phyloP scores from a whole-genome alignment of 2,113 vertebrate species.

The Oreocharis arfaki region DNA sequence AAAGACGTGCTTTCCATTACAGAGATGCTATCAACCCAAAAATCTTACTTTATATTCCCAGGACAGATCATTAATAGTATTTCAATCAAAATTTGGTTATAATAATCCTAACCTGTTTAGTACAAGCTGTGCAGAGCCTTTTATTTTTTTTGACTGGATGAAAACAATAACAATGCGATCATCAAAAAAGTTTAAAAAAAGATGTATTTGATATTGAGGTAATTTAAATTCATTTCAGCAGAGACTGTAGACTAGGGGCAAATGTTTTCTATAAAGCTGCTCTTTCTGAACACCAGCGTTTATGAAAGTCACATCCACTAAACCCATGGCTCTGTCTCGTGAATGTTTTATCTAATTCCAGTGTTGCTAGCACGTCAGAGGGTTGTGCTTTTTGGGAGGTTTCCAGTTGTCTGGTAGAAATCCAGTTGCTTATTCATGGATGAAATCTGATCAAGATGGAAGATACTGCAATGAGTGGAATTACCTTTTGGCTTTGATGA shows the following conservation, averaged over 20 bases:
- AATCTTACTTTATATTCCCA: background rate
- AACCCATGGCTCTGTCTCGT: constrained; percentile 27
- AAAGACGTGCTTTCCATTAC: constrained; percentile 2
- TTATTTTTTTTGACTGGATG: background rate
- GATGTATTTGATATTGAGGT: background rate
- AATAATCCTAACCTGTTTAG: constrained; percentile 11
- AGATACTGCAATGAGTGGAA: background rate
- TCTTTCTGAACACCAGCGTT: background rate
- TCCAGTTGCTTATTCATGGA: background rate
- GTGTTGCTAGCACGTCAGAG: background rate
- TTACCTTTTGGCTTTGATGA: constrained; percentile 39
- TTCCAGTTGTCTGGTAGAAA: constrained; percentile 11
- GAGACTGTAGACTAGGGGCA: background rate
- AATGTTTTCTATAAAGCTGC: constrained; percentile 49
- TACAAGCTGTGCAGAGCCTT: background rate
- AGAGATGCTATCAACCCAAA: background rate
- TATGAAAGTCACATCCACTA: constrained; percentile 32
- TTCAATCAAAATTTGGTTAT: constrained; percentile 35
- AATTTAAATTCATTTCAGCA: background rate
- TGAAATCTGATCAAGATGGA: constrained; percentile 29
- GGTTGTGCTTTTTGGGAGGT: background rate
- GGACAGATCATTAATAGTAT: constrained; percentile 27
- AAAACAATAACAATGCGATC: background rate
- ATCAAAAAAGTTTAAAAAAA: background rate
- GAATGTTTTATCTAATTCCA: constrained; percentile 50